A percentile compares a stretch with the other conserved stretches of the same genome.
These are phyloP conservation scores for Syngnathus acus DNA, from an alignment of 2,797 vertebrate species.

Conservation along the genomic window DNA sequence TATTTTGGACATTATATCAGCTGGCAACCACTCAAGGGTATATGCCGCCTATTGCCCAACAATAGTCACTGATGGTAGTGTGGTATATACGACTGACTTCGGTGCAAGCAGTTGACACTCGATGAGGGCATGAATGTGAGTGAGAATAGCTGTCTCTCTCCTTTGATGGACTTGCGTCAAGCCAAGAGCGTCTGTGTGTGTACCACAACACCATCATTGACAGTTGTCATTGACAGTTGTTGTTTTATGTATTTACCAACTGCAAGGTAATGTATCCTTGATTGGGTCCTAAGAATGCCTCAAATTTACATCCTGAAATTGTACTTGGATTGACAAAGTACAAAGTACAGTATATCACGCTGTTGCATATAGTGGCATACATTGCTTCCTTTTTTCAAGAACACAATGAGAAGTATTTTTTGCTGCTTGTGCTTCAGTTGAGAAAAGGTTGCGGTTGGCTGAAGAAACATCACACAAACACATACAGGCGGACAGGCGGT, in stretches of 20 bases:
- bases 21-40: no score
- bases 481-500: constrained; percentile 48
- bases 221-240: no score
- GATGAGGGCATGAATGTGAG: background rate
- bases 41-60: no score
- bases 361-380: background rate
- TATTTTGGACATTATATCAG: no score
- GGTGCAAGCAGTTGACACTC: background rate
- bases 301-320: background rate
- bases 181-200: background rate
- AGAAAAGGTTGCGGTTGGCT: constrained; percentile 4
- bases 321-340: background rate
- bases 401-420: background rate
- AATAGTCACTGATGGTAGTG: no score
- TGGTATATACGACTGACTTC: no score
- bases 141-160: background rate
- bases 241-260: no score
- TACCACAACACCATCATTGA: no score
- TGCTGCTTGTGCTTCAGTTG: constrained; percentile 2
- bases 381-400: background rate
- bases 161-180: background rate
- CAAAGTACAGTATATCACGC: background rate
- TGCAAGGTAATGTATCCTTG: no score
- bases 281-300: background rate
- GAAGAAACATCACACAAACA: constrained; percentile 5